Conservation (phyloP, 2,797 vertebrate genomes). For the Bovichtus diacanthus region DNA sequence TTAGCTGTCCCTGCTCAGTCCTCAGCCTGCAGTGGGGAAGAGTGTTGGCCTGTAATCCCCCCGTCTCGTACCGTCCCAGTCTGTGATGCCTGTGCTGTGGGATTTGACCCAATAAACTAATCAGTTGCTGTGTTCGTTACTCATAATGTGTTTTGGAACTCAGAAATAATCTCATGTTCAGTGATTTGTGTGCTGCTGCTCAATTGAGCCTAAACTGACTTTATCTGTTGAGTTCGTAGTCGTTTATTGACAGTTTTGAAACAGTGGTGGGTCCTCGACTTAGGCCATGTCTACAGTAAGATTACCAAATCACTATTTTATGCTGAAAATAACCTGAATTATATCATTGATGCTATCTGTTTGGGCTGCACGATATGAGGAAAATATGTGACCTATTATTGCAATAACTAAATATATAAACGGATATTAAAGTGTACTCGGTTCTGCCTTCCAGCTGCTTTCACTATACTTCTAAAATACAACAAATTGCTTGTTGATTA, state of each 20-base stretch:
- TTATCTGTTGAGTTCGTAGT: slow-evolving; percentile 10
- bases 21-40: slow-evolving; percentile 52
- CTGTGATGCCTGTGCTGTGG: slow-evolving; percentile 37
- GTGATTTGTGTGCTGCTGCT: slow-evolving; percentile 30
- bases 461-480: no score
- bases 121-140: slow-evolving; percentile 39
- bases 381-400: no score
- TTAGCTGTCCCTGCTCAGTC: slow-evolving; percentile 70
- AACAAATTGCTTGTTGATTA: no score
- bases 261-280: slow-evolving; percentile 15
- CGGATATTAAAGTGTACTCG: no score
- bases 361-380: no score
- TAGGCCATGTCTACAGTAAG: slow-evolving; percentile 14
- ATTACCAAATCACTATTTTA: neutral
- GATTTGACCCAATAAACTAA: slow-evolving; percentile 29
- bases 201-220: slow-evolving; percentile 18
- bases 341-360: neutral
- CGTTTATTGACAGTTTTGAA: neutral
- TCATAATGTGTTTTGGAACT: slow-evolving; percentile 23
- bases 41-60: slow-evolving; percentile 26
- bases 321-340: neutral
- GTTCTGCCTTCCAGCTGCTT: no score
- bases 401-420: no score
- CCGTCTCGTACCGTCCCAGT: slow-evolving; percentile 17
- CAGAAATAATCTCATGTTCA: slow-evolving; percentile 11